Base-by-base conservation (phyloP, 2,797 vertebrate species). In the Cottoperca gobio region DNA sequence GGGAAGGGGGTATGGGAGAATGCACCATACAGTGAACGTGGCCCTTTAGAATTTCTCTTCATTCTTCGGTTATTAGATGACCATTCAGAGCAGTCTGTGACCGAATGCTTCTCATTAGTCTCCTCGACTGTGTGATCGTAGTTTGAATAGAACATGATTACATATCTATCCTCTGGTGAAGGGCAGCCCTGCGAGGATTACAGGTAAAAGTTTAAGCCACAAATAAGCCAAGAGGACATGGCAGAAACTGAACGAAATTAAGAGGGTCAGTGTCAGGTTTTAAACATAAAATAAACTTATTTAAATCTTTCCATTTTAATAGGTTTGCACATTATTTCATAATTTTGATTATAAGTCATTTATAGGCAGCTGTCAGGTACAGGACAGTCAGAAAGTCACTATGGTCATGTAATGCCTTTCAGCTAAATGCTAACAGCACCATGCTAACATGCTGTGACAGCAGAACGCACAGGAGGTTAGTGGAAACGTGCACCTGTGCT, bases 21-120 rank as follows among this genome's bases (percentile, higher is more conserved):
- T 42, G 8, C 12, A 37, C 31, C 57, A 39, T 46, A 50, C 16
- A 33, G 37, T 19, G 35, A 66, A 43, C 1, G 6, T 39, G 31
- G 21, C 31, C 33, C 59, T 75, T 70, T 62, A 28, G 31, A 59
- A 54, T 64, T 5, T 39, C 62, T 37, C 59, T 53, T 50, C 24
- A 28, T 64, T 74, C 40, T 48, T 8, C 28, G 19, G 31, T 76
- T 69, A 67, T 79, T 70, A 65, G 49, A 37, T 58, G 66, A 52
- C 35, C 46, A 54, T 68, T 71, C 42, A 69, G 33, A 66, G 70
- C 52, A 80, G 82, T 80, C 64, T 50, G 43, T n/a, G 61, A 71
- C 43, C 46, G 78, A 67, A 82, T 72, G 46, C 57, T 60, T 53
- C 42, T 23, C 76, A 78, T 86, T 70, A 50, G 42, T 82, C 64